Base-by-base conservation (phyloP, 2,113 vertebrate species). In the Caracal caracal region DNA sequence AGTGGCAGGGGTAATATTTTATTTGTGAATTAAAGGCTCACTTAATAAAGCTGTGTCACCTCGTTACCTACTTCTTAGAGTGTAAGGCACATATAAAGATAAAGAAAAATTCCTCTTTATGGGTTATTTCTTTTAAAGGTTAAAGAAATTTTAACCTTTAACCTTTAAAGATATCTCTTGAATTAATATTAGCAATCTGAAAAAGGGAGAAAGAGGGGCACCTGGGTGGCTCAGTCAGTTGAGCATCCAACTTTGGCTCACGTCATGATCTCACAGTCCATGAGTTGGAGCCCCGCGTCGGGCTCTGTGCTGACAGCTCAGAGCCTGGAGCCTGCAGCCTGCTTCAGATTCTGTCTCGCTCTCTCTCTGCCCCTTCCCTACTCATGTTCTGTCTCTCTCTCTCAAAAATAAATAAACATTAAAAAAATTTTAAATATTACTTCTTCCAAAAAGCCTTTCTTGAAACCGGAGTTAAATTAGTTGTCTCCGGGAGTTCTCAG, bases 11-110 rank as follows among this genome's bases (percentile, higher is more conserved):
- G 22, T 91, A 95, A 28, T 28, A 90, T 68, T 96, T 94, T 95
- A 65, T 66, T 96, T 97, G 2, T 95, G 22, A 97, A 93, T 94
- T 35, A 95, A 87, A 26, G 84, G 1, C 43, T 96, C 95, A 87
- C 96, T 97, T 93, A 90, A 73, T 17, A 97, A 63, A 93, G 17
- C 51, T 75, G 24, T 68, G 22, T 20, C 13, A 81, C 8, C 0
- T 96, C 1, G 0, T 89, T 94, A 43, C 10, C 59, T 81, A 33
- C 1, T 88, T 93, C 28, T 89, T 22, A 37, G 9, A 65, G 26
- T 2, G 2, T 61, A 37, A 91, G 35, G 20, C n/a, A 24, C 75
- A 59, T 82, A 63, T 6, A 0, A 93, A 1, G 16, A 0, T 0
- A 0, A 66, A 95, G 88, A 90, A 0, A 11, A 86, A 26, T 24